Conservation (phyloP, 2,888 invertebrate species). For the Salpingus planirostris region DNA sequence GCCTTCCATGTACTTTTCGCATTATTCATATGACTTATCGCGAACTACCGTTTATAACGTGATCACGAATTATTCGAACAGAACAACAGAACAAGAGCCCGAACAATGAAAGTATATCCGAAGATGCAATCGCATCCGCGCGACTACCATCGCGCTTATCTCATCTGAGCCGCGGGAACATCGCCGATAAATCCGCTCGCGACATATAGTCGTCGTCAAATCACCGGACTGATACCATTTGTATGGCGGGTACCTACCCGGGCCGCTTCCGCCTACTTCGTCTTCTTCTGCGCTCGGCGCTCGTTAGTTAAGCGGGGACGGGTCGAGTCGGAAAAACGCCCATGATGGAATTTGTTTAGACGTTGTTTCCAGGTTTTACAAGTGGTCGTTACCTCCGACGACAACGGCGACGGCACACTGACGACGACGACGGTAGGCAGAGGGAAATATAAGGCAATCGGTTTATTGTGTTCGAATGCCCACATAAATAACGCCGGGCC, state of each 20-base stretch:
- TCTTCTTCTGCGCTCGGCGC: too few relatives aligned
- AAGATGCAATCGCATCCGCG: conserved; percentile 13
- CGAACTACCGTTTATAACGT: conserved; percentile 11
- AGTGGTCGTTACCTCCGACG: too few relatives aligned
- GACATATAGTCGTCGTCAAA: conserved; percentile 4
- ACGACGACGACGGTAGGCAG: not conserved
- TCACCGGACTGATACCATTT: conserved; percentile 5
- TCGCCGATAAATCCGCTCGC: not conserved
- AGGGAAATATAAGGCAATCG: conserved; percentile 3
- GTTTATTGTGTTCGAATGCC: conserved; percentile 21
- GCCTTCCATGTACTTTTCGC: not conserved
- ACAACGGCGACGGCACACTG: too few relatives aligned
- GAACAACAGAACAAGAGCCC: conserved; percentile 7
- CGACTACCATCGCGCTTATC: conserved; percentile 7
- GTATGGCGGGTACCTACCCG: too few relatives aligned
- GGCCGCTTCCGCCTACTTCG: too few relatives aligned
- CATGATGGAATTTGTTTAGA: too few relatives aligned
- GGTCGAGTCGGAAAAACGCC: too few relatives aligned
- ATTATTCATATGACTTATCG: conserved; percentile 6
- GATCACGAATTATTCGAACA: conserved; percentile 14
- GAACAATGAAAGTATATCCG: conserved; percentile 11
- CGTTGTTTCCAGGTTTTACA: too few relatives aligned
- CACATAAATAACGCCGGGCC: conserved; percentile 23
- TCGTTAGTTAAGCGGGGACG: too few relatives aligned
- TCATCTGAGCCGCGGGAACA: conserved; percentile 5